Base-by-base conservation (phyloP, 2,888 invertebrate species). In the Amaurobius ferox region DNA sequence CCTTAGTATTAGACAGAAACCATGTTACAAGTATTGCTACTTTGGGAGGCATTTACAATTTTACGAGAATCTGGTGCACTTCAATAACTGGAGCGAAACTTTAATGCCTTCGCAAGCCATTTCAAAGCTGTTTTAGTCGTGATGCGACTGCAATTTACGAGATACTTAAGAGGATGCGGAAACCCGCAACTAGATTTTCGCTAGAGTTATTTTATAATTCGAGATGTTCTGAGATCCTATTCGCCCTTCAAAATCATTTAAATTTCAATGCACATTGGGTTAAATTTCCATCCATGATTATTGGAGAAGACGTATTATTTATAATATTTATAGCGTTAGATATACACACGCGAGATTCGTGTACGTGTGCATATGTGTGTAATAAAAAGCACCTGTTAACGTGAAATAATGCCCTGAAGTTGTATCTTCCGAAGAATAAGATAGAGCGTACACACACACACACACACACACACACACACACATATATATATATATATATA, bases 1-100 rank as follows among this genome's bases (percentile, higher is more conserved):
- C 3, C 55, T 55, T 16, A 55, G 55, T 11, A 55, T 55, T 55
- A 19, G 23, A 23, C 23, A 55, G 23, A 19, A 55, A 55, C 55
- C 23, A 55, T 55, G 55, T 55, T 23, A 23, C 55, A 55, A 55
- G 55, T 55, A 55, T 55, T 55, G 55, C 55, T 55, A 55, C 55
- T 55, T 55, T 23, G 55, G 55, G 55, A 55, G 23, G 55, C 55
- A 55, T 55, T 55, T 11, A 19, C 3, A 23, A 55, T 55, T 55
- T 55, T 55, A 55, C 11, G 19, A 55, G 55, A 23, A 23, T 23
- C 55, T 44, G 55, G 55, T 19, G 23, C 23, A 55, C 55, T 55
- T 55, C 55, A 55, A 55, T 55, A 55, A 23, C 55, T 55, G 23
- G 13, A 55, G 23, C 55, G 23, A 19, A 55, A 55, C 55, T 55